Base-by-base conservation (phyloP, 2,113 vertebrate species). In the Delphinapterus leucas region DNA sequence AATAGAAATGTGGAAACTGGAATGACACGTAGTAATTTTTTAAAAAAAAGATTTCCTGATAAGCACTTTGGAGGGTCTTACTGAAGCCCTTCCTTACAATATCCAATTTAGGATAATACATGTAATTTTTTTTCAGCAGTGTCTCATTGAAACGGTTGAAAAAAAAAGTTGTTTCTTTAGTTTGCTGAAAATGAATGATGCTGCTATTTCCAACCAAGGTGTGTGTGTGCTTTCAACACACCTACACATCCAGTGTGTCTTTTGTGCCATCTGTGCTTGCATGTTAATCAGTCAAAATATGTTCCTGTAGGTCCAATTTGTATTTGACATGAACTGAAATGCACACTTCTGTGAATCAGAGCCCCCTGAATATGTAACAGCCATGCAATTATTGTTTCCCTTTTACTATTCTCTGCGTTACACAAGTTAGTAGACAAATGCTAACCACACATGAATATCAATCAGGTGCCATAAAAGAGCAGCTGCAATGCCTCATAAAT, bases 391-490 rank as follows among this genome's bases (percentile, higher is more conserved):
- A 99, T 99, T 99, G 98, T 99, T 98, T 98, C 97, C 98, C 98
- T 98, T 98, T 99, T 98, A 98, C 98, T 98, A 99, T 99, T 99
- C 98, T 98, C 98, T 98, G 98, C 98, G 83, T 98, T 98, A 99
- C 98, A 99, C 98, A 99, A 99, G 98, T 99, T 99, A 98, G 98
- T 98, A 98, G 99, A 99, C 99, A 99, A 99, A 99, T 97, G 98
- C 99, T 98, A 98, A 99, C 99, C 98, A 98, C 98, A 98, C 97
- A 98, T 99, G 99, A 99, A 99, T 99, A 99, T 99, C 99, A 99
- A 99, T 99, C 98, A 99, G 98, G 98, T 98, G 95, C 98, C 98
- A 99, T 99, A 99, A 99, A 99, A 98, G 99, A 99, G 98, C 99
- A 99, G 99, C 99, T 99, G 99, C 99, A 98, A 98, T 98, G 97